These are phyloP conservation scores for Colaptes auratus DNA, from an alignment of 2,113 vertebrate species.

Conservation along the genomic window DNA sequence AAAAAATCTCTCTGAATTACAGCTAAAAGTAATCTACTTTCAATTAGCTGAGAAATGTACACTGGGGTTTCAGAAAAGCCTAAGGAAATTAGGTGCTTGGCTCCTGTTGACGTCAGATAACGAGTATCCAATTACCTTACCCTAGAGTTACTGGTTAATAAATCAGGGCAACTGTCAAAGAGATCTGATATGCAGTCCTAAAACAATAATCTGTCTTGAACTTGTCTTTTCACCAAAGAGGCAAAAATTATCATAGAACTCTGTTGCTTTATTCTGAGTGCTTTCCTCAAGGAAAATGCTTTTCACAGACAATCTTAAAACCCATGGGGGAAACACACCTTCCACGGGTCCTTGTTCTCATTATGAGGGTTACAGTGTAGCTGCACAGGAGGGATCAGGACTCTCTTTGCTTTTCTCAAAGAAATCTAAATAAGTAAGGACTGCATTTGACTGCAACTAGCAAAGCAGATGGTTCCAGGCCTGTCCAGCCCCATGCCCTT, in stretches of 20 bases:
- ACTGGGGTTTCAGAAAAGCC: not conserved
- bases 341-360: not conserved
- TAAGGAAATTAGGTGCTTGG: not conserved
- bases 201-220: conserved; percentile 17
- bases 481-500: too few relatives aligned
- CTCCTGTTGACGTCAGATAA: not conserved
- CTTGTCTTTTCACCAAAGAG: not conserved
- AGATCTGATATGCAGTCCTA: not conserved
- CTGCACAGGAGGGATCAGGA: not conserved
- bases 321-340: not conserved
- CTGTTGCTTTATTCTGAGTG: not conserved
- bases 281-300: not conserved
- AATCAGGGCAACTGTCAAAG: not conserved
- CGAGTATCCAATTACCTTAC: not conserved
- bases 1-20: not conserved
- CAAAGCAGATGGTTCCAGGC: accelerated
- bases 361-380: not conserved
- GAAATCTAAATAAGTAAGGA: not conserved
- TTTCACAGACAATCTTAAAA: not conserved
- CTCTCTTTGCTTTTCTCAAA: not conserved
- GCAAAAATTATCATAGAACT: not conserved
- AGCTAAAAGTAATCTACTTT: conserved; percentile 1
- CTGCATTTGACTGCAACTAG: not conserved
- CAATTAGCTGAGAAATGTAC: not conserved
- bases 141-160: not conserved